Base-by-base conservation (phyloP, 2,888 invertebrate species). In the Oscheius sp. region DNA sequence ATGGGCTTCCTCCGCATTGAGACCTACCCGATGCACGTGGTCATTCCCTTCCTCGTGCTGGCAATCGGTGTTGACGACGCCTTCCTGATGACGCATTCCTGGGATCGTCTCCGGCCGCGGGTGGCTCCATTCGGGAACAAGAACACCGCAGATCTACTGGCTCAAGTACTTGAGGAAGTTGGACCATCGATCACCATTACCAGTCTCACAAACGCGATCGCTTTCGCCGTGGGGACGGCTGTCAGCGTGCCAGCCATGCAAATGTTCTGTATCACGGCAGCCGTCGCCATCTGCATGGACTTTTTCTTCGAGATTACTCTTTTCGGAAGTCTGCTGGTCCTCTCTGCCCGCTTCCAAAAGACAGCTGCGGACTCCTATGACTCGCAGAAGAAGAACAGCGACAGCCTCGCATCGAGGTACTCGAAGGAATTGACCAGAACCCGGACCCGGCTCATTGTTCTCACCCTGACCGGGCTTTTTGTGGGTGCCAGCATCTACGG, bases 11-110 rank as follows among this genome's bases (percentile, higher is more conserved):
- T 77, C 10, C 71, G 68, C 32, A 57, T 75, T 9, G 76, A 76
- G 50, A 48, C 74, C 63, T 79, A 78, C 48, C 79, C 79, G 3
- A 76, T 76, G 58, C 76, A 73, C 48, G 74, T 79, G 75, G 73
- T 79, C n/a, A 68, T 76, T 1, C 79, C 79, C n/a, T 75, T 75
- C 57, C 66, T 79, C 29, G 66, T 78, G 11, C 55, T 79, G n/a
- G 77, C 79, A 11, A 79, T 79, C 21, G 79, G 79, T 74, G 79
- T 79, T 29, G 79, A 79, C 59, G 77, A 79, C 51, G 79, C 79
- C 11, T 79, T 79, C 51, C 65, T 79, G 13, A 77, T 78, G 77
- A 66, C 68, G 21, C 76, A 76, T 66, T 75, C 76, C 2, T 79
- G 79, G 79, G 68, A 76, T 53, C 73, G 75, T 3, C 59, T 68